These are phyloP conservation scores for Gastrophryne carolinensis DNA, from an alignment of 2,797 vertebrate species.

Conservation along the genomic window DNA sequence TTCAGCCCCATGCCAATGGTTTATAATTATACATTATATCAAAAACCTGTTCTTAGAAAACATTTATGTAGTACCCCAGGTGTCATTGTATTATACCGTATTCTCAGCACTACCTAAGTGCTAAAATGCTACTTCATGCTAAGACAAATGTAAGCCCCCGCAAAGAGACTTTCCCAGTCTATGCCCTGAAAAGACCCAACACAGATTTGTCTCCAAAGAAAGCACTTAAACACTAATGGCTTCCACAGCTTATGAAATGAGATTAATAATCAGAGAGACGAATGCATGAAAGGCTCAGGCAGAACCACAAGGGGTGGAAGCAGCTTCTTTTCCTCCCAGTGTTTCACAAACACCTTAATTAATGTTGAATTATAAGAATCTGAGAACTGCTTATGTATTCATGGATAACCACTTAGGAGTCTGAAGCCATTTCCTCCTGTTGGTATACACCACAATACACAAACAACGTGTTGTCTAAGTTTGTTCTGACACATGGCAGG, in stretches of 20 bases:
- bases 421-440: background rate
- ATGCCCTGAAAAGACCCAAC: background rate
- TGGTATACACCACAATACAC: background rate
- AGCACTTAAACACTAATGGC: conserved; percentile 24
- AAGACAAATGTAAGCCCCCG: background rate
- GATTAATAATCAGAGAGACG: conserved; percentile 16
- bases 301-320: conserved; percentile 1
- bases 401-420: background rate
- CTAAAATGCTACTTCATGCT: background rate
- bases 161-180: background rate
- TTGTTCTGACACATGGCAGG: no score
- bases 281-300: background rate
- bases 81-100: no score
- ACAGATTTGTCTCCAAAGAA: background rate
- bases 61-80: no score
- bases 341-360: conserved; percentile 9
- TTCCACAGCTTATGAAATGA: conserved; percentile 3
- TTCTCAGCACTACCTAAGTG: no score
- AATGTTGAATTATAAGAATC: background rate
- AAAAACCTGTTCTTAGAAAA: no score
- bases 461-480: background rate
- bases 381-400: background rate
- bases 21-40: no score
- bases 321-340: background rate
- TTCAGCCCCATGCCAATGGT: no score